phyloP scores from a whole-genome alignment of 1,140 invertebrate species.

The Pinna nobilis region DNA sequence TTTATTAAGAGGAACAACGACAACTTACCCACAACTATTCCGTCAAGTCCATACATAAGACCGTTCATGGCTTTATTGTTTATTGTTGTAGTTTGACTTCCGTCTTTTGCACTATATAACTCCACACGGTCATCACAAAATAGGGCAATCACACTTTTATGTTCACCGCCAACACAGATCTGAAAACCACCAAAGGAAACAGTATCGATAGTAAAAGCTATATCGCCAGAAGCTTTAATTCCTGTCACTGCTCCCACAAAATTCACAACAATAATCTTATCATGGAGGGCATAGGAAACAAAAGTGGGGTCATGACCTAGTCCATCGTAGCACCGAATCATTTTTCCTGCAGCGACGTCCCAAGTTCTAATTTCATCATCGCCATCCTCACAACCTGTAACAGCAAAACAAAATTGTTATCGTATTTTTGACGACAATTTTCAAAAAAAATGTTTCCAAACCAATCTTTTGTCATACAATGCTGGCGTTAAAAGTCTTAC shows the following conservation, averaged over 20 bases:
- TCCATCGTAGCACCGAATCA: constrained; percentile 40
- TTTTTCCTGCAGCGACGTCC: constrained; percentile 39
- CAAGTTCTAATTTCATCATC: constrained; percentile 45
- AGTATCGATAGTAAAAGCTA: constrained; percentile 1
- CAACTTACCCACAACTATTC: constrained; percentile 3
- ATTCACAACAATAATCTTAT: constrained; percentile 38
- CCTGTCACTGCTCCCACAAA: constrained; percentile 12
- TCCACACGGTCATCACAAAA: constrained; percentile 20
- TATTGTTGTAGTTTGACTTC: background rate
- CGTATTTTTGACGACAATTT: background rate
- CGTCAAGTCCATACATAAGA: constrained; percentile 2
- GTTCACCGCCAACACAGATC: constrained; percentile 33
- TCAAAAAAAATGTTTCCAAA: too few species aligned
- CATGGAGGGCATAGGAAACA: constrained; percentile 42
- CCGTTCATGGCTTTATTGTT: background rate
- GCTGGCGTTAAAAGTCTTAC: too few species aligned
- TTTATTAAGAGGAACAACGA: too few species aligned
- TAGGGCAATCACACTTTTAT: constrained; percentile 32
- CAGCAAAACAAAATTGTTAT: background rate
- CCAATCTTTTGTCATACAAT: too few species aligned
- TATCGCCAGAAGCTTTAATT: constrained; percentile 19
- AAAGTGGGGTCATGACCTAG: constrained; percentile 39
- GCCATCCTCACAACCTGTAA: constrained; percentile 35
- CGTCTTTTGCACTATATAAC: constrained; percentile 14
- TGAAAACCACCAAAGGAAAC: constrained; percentile 1